These are phyloP conservation scores for Elegia similella DNA, from an alignment of 2,888 invertebrate species.

Conservation along the genomic window DNA sequence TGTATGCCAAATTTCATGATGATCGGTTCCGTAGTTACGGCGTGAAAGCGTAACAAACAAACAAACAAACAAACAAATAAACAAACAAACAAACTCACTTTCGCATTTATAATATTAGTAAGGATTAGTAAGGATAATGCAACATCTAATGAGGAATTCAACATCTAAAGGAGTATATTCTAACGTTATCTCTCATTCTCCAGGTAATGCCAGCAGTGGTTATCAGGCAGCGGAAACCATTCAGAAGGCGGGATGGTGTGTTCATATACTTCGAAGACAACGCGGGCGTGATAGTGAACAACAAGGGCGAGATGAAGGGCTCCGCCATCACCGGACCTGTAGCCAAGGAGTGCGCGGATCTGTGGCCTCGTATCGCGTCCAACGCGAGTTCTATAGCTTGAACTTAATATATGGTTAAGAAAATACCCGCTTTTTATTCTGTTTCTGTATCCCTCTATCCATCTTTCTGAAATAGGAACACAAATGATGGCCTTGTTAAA, in stretches of 20 bases:
- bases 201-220: conserved; percentile 99
- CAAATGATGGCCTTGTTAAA: too few species aligned
- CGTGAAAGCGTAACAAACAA: too few species aligned
- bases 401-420: conserved; percentile 43
- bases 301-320: conserved; percentile 99
- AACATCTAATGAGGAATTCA: too few species aligned
- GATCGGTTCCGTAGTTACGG: too few species aligned
- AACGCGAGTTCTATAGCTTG: conserved; percentile 99
- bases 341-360: conserved; percentile 99
- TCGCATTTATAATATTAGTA: too few species aligned
- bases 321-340: conserved; percentile 99
- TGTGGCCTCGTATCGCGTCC: conserved; percentile 99
- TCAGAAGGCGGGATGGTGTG: conserved; percentile 99
- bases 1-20: too few species aligned
- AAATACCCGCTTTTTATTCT: conserved; percentile 17
- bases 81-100: too few species aligned
- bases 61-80: too few species aligned
- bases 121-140: too few species aligned
- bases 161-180: too few species aligned
- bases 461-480: too few species aligned
- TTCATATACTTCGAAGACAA: conserved; percentile 99
- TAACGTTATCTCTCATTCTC: too few species aligned
- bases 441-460: neutral
- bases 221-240: conserved; percentile 98
- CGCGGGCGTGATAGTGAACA: conserved; percentile 99